phyloP scores from a whole-genome alignment of 2,888 invertebrate genomes.

The Sphecodes monilicornis region DNA sequence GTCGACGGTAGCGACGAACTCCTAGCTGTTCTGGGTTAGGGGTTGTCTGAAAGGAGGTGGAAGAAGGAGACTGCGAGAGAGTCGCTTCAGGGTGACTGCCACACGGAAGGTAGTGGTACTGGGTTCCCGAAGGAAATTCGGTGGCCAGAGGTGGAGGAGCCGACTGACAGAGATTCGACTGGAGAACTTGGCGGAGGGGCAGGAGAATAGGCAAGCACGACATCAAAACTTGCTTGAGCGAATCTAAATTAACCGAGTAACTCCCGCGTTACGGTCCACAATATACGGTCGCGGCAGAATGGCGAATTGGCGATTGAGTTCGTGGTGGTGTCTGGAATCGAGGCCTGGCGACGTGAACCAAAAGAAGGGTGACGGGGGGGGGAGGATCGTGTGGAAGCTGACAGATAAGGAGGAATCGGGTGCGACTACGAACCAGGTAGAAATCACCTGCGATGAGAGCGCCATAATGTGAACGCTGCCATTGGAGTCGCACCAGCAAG shows the following conservation, averaged over 20 bases:
- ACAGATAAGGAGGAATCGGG: conserved; percentile 27
- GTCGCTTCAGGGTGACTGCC: conserved; percentile 53
- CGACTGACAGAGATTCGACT: conserved; percentile 63
- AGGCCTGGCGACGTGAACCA: conserved; percentile 40
- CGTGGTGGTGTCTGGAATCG: conserved; percentile 59
- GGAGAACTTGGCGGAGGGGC: conserved; percentile 54
- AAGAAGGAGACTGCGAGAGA: conserved; percentile 34
- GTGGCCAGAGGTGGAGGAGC: conserved; percentile 45
- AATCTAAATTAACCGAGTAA: conserved; percentile 82
- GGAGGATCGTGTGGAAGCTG: conserved; percentile 6
- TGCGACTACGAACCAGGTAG: conserved; percentile 24
- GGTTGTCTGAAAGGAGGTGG: conserved; percentile 45
- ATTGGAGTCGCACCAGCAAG: neutral
- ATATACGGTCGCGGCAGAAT: conserved; percentile 64
- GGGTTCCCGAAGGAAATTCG: conserved; percentile 59
- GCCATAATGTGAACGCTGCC: neutral
- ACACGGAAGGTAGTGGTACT: conserved; percentile 46
- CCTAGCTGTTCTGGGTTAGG: conserved; percentile 32
- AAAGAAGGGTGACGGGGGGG: conserved; percentile 17
- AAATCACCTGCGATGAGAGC: neutral
- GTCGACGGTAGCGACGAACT: conserved; percentile 73
- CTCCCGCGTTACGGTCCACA: conserved; percentile 75
- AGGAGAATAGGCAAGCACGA: conserved; percentile 71
- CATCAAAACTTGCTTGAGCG: conserved; percentile 81
- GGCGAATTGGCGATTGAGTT: conserved; percentile 65